Evolutionary conservation across 1,140 invertebrate genomes (phyloP).

Genomic region (Pogonomyrmex californicus): DNA sequence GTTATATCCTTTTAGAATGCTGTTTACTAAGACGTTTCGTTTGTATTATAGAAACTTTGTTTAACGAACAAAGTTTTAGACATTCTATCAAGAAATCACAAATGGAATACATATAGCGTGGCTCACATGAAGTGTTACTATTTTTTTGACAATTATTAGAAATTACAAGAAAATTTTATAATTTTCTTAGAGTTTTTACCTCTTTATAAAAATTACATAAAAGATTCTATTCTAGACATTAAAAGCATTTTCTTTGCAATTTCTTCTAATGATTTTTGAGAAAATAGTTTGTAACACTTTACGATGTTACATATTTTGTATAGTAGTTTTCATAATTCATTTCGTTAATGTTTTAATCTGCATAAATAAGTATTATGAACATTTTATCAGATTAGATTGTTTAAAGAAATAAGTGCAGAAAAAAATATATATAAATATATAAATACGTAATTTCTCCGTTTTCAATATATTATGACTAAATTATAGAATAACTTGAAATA

Average conservation of each 20-base stretch:
- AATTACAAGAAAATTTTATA: not conserved
- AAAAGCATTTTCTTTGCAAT: constrained; percentile 14
- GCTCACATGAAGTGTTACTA: not conserved
- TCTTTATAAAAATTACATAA: not conserved
- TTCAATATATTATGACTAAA: constrained; percentile 7
- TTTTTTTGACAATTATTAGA: constrained; percentile 14
- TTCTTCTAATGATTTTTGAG: not conserved
- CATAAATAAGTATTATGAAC: constrained; percentile 40
- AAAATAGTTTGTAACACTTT: constrained; percentile 15
- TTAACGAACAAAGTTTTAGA: constrained; percentile 13
- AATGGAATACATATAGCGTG: not conserved
- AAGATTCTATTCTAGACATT: not conserved
- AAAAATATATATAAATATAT: not conserved
- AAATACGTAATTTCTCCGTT: not conserved
- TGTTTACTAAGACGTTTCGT: constrained; percentile 18
- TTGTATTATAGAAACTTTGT: not conserved
- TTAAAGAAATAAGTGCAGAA: not conserved
- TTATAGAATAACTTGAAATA: constrained; percentile 42
- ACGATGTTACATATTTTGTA: constrained; percentile 8
- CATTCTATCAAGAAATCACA: not conserved
- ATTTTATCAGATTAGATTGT: constrained; percentile 21
- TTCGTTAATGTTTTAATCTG: constrained; percentile 3
- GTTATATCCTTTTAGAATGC: not conserved
- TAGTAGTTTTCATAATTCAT: constrained; percentile 29
- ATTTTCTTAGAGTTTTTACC: constrained; percentile 1